Conservation (phyloP, 2,797 vertebrate genomes). For the Phoxinus dragarum region DNA sequence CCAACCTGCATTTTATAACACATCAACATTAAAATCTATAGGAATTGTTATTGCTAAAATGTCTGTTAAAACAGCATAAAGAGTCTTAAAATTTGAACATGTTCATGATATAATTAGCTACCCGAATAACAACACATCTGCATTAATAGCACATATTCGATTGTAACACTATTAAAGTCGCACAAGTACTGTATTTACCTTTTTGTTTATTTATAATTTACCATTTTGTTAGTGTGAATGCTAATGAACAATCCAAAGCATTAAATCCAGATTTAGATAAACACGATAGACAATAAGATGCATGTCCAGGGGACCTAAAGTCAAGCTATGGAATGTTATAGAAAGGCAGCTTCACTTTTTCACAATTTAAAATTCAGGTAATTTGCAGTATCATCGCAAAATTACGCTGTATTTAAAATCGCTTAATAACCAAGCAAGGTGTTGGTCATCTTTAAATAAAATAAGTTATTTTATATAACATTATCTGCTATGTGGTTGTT, state of each 20-base stretch:
- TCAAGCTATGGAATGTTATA: background rate
- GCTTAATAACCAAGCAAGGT: background rate
- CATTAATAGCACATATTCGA: background rate
- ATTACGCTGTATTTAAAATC: background rate
- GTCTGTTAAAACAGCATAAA: background rate
- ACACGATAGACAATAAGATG: background rate
- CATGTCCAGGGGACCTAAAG: background rate
- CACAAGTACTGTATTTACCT: background rate
- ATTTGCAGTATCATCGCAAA: background rate
- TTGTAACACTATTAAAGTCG: background rate
- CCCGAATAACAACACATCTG: background rate
- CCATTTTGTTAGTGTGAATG: background rate
- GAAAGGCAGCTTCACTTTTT: background rate
- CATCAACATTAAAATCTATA: background rate
- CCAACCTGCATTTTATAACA: slow-evolving; percentile 13
- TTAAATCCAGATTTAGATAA: background rate
- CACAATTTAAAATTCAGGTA: background rate
- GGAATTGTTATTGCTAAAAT: background rate
- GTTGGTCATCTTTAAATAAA: background rate
- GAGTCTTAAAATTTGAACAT: too few relatives aligned
- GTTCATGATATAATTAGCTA: background rate
- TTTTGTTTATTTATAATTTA: background rate
- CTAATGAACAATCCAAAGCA: background rate
- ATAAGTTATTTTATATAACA: background rate
- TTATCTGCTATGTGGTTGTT: background rate